phyloP scores from a whole-genome alignment of 2,888 invertebrate genomes.

The Arctia plantaginis region DNA sequence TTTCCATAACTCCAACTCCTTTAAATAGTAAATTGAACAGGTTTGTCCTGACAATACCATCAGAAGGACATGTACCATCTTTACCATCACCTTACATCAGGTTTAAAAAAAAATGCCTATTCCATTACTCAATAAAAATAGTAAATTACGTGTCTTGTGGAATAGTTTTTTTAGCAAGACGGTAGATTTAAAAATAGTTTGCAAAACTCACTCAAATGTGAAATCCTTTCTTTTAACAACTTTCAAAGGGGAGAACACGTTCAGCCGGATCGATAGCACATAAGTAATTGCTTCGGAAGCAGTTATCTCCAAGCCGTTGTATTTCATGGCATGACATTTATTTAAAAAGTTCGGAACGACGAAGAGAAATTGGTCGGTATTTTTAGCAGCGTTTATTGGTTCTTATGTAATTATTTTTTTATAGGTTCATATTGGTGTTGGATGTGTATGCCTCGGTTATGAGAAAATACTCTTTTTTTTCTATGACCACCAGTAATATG shows the following conservation, averaged over 20 bases:
- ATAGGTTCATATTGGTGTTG: neutral
- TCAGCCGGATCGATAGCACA: conserved; percentile 6
- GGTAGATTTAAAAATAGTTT: neutral
- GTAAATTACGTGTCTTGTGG: neutral
- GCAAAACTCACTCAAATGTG: neutral
- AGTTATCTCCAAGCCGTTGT: conserved; percentile 14
- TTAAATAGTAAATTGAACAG: neutral
- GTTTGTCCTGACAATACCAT: neutral
- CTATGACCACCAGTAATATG: neutral
- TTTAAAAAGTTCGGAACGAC: conserved; percentile 14
- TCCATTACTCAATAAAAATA: neutral
- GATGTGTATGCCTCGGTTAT: neutral
- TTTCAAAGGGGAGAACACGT: neutral
- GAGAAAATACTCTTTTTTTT: neutral
- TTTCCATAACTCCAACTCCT: neutral
- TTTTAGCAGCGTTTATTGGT: conserved; percentile 11
- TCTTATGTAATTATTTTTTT: conserved; percentile 11
- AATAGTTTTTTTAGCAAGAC: neutral
- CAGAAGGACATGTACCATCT: neutral
- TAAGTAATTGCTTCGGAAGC: conserved; percentile 20
- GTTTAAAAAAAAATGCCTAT: neutral
- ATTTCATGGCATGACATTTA: conserved; percentile 13
- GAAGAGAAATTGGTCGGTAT: conserved; percentile 14
- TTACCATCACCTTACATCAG: neutral
- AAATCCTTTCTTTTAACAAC: conserved; percentile 1